These are phyloP conservation scores for Protobothrops flavoviridis DNA, from an alignment of 2,113 vertebrate species.

Conservation along the genomic window DNA sequence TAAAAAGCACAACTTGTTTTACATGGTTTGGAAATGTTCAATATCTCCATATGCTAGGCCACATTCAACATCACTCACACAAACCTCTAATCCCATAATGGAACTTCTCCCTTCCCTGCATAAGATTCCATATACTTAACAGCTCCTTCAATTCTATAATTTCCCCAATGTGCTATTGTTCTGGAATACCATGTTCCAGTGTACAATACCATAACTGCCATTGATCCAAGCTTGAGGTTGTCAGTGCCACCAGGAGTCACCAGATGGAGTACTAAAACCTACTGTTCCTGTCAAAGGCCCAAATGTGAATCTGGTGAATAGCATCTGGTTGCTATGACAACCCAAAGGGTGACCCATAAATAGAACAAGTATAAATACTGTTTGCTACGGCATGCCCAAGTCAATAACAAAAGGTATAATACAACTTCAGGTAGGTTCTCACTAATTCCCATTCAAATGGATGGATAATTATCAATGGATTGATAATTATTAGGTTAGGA, in stretches of 20 bases:
- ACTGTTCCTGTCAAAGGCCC: background rate
- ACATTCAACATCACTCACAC: no score
- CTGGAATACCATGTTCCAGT: fast-evolving
- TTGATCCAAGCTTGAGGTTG: background rate
- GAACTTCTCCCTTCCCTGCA: no score
- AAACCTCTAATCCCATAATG: background rate
- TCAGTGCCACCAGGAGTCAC: background rate
- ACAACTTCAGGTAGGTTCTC: background rate
- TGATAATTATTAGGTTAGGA: background rate
- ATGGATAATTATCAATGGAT: background rate
- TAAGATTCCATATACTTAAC: background rate
- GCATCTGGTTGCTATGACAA: constrained; percentile 52
- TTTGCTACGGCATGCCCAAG: constrained; percentile 8
- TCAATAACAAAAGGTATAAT: background rate
- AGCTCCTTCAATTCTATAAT: background rate
- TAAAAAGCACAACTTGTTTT: background rate
- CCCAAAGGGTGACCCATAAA: constrained; percentile 45
- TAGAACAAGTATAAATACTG: constrained; percentile 34
- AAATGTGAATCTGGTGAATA: background rate
- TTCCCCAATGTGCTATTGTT: background rate
- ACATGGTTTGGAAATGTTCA: background rate
- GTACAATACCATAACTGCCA: background rate
- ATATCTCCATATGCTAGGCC: background rate
- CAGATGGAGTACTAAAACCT: fast-evolving
- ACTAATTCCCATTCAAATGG: background rate